Conservation (phyloP, 2,113 vertebrate species). For the Cardinalis cardinalis region DNA sequence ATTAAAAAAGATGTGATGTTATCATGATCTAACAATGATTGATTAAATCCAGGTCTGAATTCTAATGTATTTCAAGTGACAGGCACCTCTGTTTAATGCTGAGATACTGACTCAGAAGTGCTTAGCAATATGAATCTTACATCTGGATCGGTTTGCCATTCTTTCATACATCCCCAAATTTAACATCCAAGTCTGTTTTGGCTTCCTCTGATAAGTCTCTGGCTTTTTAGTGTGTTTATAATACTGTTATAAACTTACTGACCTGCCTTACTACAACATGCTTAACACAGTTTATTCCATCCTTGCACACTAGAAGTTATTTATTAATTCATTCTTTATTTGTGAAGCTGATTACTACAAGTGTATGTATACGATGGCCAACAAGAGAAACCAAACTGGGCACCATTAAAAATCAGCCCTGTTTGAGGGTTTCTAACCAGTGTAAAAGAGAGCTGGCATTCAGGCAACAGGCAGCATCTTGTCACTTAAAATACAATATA, state of each 20-base stretch:
- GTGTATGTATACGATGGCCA: accelerated
- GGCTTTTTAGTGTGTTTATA: neutral
- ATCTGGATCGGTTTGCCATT: neutral
- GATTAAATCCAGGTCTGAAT: neutral
- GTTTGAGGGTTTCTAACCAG: accelerated
- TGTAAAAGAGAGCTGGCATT: neutral
- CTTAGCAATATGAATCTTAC: neutral
- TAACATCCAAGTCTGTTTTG: neutral
- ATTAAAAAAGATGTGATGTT: neutral
- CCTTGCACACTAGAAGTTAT: neutral
- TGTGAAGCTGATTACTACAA: neutral
- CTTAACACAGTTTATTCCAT: neutral
- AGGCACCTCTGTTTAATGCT: neutral
- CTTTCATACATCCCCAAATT: neutral
- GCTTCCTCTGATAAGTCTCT: neutral
- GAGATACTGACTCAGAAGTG: neutral
- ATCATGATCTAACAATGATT: neutral
- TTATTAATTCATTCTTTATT: neutral
- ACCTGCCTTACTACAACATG: neutral
- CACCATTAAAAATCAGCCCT: neutral
- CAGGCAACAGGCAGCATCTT: neutral
- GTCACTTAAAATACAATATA: neutral
- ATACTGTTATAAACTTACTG: neutral
- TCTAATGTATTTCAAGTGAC: neutral
- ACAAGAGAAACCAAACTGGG: neutral